phyloP scores from a whole-genome alignment of 2,888 invertebrate species.

The Athrips mouffetella region DNA sequence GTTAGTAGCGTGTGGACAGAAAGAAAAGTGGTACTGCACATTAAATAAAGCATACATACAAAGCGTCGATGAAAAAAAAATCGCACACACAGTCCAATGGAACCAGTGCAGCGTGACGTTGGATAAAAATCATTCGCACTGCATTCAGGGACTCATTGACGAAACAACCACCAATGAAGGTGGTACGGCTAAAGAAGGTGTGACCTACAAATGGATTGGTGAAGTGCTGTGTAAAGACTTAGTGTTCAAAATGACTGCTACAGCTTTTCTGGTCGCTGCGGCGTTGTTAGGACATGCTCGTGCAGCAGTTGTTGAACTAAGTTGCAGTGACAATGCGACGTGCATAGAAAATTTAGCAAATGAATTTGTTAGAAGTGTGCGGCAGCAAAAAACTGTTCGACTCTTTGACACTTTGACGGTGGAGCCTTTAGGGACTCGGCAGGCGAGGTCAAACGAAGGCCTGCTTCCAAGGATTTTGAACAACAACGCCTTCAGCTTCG shows the following conservation, averaged over 20 bases:
- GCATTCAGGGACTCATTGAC: slow-evolving; percentile 62
- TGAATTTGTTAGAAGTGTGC: slow-evolving; percentile 71
- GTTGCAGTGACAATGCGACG: slow-evolving; percentile 80
- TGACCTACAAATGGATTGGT: slow-evolving; percentile 75
- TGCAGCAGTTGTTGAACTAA: slow-evolving; percentile 55
- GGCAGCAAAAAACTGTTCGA: slow-evolving; percentile 72
- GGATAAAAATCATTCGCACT: slow-evolving; percentile 71
- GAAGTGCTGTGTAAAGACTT: slow-evolving; percentile 37
- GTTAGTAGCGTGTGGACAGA: slow-evolving; percentile 39
- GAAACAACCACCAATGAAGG: slow-evolving; percentile 61
- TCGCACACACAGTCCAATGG: slow-evolving; percentile 47
- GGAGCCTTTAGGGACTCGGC: slow-evolving; percentile 65
- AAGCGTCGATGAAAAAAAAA: slow-evolving; percentile 52
- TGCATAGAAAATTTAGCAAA: slow-evolving; percentile 75
- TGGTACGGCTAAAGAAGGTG: slow-evolving; percentile 47
- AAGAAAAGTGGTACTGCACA: slow-evolving; percentile 58
- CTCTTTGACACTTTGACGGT: slow-evolving; percentile 76
- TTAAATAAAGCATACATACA: slow-evolving; percentile 41
- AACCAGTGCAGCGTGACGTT: slow-evolving; percentile 64
- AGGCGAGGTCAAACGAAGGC: slow-evolving; percentile 58
- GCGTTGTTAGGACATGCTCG: slow-evolving; percentile 51
- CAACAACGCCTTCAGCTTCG: slow-evolving; percentile 73
- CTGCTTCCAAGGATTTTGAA: slow-evolving; percentile 65
- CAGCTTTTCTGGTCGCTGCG: slow-evolving; percentile 54
- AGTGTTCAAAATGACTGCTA: slow-evolving; percentile 65